Evolutionary conservation across 2,888 invertebrate species (phyloP).

Genomic region (Caenorhabditis virilis): DNA sequence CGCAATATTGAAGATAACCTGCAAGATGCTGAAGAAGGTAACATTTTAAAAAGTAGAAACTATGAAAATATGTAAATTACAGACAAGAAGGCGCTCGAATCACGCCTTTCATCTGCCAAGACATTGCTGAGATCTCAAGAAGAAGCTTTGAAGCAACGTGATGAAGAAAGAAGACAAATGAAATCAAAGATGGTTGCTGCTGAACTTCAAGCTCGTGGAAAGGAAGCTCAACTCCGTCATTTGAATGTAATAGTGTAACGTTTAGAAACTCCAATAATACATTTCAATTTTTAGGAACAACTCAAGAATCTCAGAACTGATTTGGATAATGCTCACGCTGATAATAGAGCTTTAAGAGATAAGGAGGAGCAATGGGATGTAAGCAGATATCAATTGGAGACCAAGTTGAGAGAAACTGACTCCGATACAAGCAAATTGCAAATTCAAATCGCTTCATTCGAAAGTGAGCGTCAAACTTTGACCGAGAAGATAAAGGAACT

Average conservation of each 20-base stretch:
- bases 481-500: constrained; percentile 65
- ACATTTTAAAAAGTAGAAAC: not conserved
- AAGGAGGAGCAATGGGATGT: constrained; percentile 64
- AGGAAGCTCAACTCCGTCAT: constrained; percentile 67
- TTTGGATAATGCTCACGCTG: constrained; percentile 63
- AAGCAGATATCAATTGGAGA: constrained; percentile 61
- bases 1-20: constrained; percentile 66
- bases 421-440: constrained; percentile 58
- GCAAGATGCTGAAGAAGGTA: constrained; percentile 63
- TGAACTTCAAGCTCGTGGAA: constrained; percentile 66
- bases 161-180: constrained; percentile 66
- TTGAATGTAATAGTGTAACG: constrained; percentile 48
- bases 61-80: constrained; percentile 14
- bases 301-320: constrained; percentile 65
- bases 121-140: constrained; percentile 65
- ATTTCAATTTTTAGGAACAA: constrained; percentile 57
- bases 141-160: constrained; percentile 65
- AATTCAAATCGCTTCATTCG: constrained; percentile 58
- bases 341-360: constrained; percentile 60
- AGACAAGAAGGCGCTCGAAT: constrained; percentile 65
- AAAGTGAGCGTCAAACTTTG: constrained; percentile 59
- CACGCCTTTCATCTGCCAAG: constrained; percentile 62
- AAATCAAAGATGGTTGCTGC: constrained; percentile 67
- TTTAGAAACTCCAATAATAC: not conserved
- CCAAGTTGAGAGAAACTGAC: constrained; percentile 62